phyloP scores from a whole-genome alignment of 2,888 invertebrate species.

The Cheilosia impressa region DNA sequence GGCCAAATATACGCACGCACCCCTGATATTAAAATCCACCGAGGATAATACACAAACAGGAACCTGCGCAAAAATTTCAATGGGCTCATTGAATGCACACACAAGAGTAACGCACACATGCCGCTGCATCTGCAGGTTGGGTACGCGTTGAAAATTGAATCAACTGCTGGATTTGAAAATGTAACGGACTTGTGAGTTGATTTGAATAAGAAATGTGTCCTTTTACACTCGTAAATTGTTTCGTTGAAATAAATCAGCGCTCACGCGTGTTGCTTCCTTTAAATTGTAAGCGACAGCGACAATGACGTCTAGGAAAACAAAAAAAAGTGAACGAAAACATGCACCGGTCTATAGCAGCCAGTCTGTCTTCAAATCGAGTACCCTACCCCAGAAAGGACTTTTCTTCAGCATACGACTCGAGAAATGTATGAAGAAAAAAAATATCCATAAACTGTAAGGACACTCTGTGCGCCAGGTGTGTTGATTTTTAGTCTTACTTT shows the following conservation, averaged over 20 bases:
- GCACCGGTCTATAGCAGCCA: constrained; percentile 50
- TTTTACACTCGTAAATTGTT: neutral
- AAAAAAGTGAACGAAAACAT: constrained; percentile 21
- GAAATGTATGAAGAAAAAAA: constrained; percentile 32
- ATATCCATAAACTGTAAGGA: constrained; percentile 51
- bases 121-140: constrained; percentile 72
- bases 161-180: constrained; percentile 17
- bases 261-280: constrained; percentile 12
- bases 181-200: constrained; percentile 47
- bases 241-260: constrained; percentile 24
- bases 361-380: constrained; percentile 38
- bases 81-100: constrained; percentile 11
- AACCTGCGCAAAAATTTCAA: constrained; percentile 63
- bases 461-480: constrained; percentile 68
- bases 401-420: constrained; percentile 1
- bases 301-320: constrained; percentile 25
- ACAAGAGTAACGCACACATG: constrained; percentile 66
- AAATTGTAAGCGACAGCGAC: constrained; percentile 5
- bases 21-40: constrained; percentile 43
- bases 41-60: constrained; percentile 31
- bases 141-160: constrained; percentile 19
- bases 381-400: constrained; percentile 20
- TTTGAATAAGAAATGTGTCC: constrained; percentile 55
- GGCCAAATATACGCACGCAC: constrained; percentile 66
- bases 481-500: constrained; percentile 41